Percentiles rank a stretch among this genome's conserved stretches.
Evolutionary conservation across 2,888 invertebrate species (phyloP).

Genomic region (Cepaea hortensis): DNA sequence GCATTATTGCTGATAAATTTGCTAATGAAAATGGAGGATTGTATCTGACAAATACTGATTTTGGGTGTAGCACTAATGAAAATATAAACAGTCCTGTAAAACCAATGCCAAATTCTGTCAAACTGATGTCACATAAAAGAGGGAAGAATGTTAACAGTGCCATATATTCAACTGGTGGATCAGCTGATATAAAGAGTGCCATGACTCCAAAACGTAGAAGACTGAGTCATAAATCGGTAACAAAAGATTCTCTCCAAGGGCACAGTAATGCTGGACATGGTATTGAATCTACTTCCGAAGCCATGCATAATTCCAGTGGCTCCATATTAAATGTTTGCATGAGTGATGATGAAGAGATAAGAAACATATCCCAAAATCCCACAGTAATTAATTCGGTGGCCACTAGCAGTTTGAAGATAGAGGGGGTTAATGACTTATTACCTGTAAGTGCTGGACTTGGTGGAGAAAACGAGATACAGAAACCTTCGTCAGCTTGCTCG

Average conservation of each 20-base stretch:
- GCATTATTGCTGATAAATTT: not conserved
- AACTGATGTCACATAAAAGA: constrained; percentile 8
- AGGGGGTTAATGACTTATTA: not conserved
- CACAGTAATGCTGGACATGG: not conserved
- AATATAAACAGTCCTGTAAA: not conserved
- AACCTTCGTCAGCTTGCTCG: not conserved
- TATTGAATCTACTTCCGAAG: not conserved
- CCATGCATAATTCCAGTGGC: not conserved
- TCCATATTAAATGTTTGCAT: not conserved
- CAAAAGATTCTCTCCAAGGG: not conserved
- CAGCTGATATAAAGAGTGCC: not conserved
- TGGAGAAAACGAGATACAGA: not conserved
- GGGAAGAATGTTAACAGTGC: not conserved
- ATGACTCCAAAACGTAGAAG: not conserved
- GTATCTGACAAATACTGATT: not conserved
- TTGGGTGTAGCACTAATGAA: not conserved
- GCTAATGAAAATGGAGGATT: not conserved
- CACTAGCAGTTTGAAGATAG: not conserved
- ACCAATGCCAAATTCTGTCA: not conserved
- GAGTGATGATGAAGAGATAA: constrained; percentile 20
- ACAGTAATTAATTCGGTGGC: not conserved
- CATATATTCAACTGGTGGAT: not conserved
- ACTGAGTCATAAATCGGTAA: not conserved
- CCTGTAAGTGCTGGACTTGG: not conserved
- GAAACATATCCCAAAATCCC: not conserved